Base-by-base conservation (phyloP, 2,888 invertebrate genomes). In the Eucera pruinosa region DNA sequence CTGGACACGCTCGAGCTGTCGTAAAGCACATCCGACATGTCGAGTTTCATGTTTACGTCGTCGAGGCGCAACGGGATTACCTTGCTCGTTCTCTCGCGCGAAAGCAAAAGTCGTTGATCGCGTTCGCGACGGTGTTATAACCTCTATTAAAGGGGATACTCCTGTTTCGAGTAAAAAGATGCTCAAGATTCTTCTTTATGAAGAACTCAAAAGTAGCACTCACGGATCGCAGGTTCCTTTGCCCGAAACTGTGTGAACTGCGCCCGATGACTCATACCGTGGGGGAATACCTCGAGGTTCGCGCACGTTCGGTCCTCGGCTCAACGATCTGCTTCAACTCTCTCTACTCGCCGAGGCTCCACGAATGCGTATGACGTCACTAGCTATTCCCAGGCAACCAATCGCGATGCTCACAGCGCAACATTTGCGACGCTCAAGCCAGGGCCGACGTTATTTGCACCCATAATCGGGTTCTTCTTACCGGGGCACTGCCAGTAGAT, bases 1-100 rank as follows among this genome's bases (percentile, higher is more conserved):
- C 94, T 94, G 80, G 94, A 94, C 84, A 93, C 93, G 92, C 94
- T 94, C 72, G 94, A 94, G 89, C 94, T 94, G 91, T 94, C 94
- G 83, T 94, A 94, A 83, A 94, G 93, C 84, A 93, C 93, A 90
- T 94, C 95, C 92, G 94, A 94, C 73, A 94, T 93, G 89, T 95
- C 94, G 83, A 94, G 93, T 93, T 94, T 94, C 94, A 95, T 95
- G 90, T 80, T 87, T 80, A 71, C 64, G 60, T 65, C 43, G 50
- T 60, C 23, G 47, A 47, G 43, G 36, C 48, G 43, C 45, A 48
- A 60, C 13, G 57, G 36, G 43, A n/a, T 45, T 41, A 2, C 18
- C 45, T 54, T 45, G 50, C 36, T 43, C 39, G 39, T 25, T 39
- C 30, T 41, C 39, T 68, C 30, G 58, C 41, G 69, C 76, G 62